These are phyloP conservation scores for Lutra lutra DNA, from an alignment of 2,797 vertebrate genomes.

Conservation along the genomic window DNA sequence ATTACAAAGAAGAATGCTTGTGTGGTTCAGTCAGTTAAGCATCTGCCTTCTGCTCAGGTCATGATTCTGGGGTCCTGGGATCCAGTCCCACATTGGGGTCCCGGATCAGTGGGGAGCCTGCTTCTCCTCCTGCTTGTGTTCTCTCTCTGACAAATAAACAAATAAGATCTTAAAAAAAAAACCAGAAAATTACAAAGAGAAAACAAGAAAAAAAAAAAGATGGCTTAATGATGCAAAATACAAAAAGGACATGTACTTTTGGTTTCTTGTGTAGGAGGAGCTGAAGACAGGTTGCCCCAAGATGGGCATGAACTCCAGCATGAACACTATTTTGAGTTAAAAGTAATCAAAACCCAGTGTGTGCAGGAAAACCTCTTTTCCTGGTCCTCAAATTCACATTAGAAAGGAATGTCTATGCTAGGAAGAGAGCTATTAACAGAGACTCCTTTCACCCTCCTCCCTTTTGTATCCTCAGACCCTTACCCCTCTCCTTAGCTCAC, in stretches of 20 bases:
- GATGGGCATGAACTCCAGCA: background rate
- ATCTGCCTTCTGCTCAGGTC: too few relatives aligned
- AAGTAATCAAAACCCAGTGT: background rate
- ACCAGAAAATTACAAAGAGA: background rate
- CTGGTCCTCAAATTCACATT: background rate
- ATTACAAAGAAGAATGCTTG: too few relatives aligned
- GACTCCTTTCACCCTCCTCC: background rate
- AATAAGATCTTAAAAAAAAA: background rate
- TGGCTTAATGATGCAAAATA: background rate
- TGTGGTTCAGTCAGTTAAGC: too few relatives aligned
- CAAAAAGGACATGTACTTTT: background rate
- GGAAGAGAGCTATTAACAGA: background rate
- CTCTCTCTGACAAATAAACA: too few relatives aligned
- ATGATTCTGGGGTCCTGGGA: too few relatives aligned
- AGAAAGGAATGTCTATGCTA: background rate
- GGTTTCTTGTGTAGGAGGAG: background rate
- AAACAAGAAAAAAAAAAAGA: background rate
- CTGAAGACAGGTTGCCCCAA: background rate
- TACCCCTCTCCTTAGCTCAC: background rate
- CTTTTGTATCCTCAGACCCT: background rate
- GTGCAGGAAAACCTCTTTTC: background rate
- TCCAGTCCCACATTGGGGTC: too few relatives aligned
- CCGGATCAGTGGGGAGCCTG: too few relatives aligned
- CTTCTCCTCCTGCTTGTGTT: too few relatives aligned
- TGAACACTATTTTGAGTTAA: background rate